Percentiles rank a stretch among this genome's conserved stretches.
Evolutionary conservation across 1,140 invertebrate genomes (phyloP).

Genomic region (Pachypsylla venusta): DNA sequence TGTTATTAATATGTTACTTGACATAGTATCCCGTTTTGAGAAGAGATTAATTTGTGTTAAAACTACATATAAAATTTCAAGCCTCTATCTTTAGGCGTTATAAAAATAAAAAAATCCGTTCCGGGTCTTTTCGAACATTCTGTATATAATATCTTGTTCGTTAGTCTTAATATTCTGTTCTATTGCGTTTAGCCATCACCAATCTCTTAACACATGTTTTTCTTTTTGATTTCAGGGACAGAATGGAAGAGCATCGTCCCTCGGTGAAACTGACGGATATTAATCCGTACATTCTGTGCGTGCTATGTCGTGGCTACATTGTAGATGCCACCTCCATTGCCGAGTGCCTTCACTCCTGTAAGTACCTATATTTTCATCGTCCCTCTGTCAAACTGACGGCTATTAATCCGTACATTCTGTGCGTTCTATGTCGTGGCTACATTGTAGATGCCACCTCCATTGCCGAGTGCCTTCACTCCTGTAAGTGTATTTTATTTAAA

Average conservation of each 20-base stretch:
- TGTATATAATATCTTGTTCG: not conserved
- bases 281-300: conserved; percentile 57
- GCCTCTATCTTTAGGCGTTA: not conserved
- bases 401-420: conserved; percentile 57
- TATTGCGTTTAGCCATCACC: no score
- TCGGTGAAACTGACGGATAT: conserved; percentile 39
- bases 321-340: conserved; percentile 72
- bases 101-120: not conserved
- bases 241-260: conserved; percentile 3
- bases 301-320: conserved; percentile 62
- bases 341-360: conserved; percentile 73
- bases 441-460: conserved; percentile 72
- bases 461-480: conserved; percentile 70
- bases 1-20: no score
- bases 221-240: not conserved
- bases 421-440: conserved; percentile 63
- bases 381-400: conserved; percentile 35
- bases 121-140: not conserved
- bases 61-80: not conserved
- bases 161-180: not conserved
- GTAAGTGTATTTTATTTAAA: no score
- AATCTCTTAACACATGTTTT: no score
- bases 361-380: conserved; percentile 29
- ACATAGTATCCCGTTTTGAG: no score
- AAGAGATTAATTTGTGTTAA: not conserved